Evolutionary conservation across 1,140 invertebrate species (phyloP), one percentile per base, ranked within the genome.

Genomic region (Schmidtea mediterranea): DNA sequence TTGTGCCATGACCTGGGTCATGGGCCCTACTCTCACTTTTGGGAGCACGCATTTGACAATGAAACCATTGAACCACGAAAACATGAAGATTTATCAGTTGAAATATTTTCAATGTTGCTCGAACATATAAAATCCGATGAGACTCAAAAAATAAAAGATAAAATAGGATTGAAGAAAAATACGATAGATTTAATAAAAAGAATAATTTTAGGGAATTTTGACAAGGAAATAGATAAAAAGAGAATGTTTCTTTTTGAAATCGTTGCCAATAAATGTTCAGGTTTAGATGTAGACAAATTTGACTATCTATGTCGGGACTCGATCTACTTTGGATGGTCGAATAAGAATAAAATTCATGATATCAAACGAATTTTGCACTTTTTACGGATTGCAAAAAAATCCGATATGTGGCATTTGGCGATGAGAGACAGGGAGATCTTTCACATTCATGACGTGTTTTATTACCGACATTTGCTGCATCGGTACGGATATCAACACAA

Each of bases 1-100:
- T 65, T 78, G 0, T 71, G 74, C 50, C 76, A 77, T 62, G 75
- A 78, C 56, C 53, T 77, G 1, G 75, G 74, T 9, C 75, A 76
- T 59, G 75, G 75, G 1, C 74, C 75, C 2, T 74, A 74, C 57
- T 74, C 72, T 19, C 75, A 76, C 57, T 52, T 62, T 0, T 76
- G 15, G 40, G 52, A 49, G 15, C 5, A 18, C 8, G n/a, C 13
- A 5, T 23, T 48, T 9, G 5, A 46, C 24, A 21, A 32, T 32
- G 26, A 32, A 32, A 32, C 10, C 3, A 23, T 19, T 6, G 12
- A 19, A 19, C 40, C 26, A 32, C 26, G 40, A 3, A 41, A 23
- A 23, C 40, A 41, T 19, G 40, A 41, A 19, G 18, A 41, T 3
- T 10, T 19, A 23, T 41, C 40, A 19, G 22, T 12, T 19, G 40